phyloP scores from a whole-genome alignment of 2,888 invertebrate species.

The Chloroclystis v-ata region DNA sequence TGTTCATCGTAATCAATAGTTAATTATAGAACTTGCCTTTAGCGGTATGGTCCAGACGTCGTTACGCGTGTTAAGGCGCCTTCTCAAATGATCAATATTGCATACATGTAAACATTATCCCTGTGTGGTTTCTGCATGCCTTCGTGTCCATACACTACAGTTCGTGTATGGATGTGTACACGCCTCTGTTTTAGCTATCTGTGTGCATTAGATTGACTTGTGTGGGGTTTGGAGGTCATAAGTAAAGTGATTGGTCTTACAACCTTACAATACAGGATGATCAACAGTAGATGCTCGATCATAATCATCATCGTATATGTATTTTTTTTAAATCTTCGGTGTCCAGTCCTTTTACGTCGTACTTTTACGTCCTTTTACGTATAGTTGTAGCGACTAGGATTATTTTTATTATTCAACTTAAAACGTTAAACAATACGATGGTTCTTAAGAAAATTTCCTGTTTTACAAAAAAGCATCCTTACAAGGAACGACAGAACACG shows the following conservation, averaged over 20 bases:
- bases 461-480: too few relatives aligned
- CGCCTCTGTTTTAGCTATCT: slow-evolving; percentile 48
- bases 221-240: slow-evolving; percentile 60
- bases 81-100: slow-evolving; percentile 65
- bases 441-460: too few relatives aligned
- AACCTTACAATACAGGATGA: background rate
- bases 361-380: too few relatives aligned
- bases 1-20: background rate
- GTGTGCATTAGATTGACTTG: slow-evolving; percentile 45
- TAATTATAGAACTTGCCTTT: slow-evolving; percentile 20
- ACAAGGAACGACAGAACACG: too few relatives aligned
- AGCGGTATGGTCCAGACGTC: slow-evolving; percentile 37
- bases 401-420: too few relatives aligned
- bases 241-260: slow-evolving; percentile 50
- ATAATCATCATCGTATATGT: too few relatives aligned
- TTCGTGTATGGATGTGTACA: slow-evolving; percentile 57
- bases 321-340: too few relatives aligned
- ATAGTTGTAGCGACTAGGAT: too few relatives aligned
- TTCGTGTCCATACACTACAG: slow-evolving; percentile 24
- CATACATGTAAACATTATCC: slow-evolving; percentile 36
- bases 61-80: slow-evolving; percentile 60
- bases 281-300: background rate
- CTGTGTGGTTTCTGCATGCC: slow-evolving; percentile 47
- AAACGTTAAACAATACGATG: too few relatives aligned
- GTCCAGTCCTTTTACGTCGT: too few relatives aligned